Conservation (phyloP, 2,113 vertebrate genomes). For the Actenoides hombroni region DNA sequence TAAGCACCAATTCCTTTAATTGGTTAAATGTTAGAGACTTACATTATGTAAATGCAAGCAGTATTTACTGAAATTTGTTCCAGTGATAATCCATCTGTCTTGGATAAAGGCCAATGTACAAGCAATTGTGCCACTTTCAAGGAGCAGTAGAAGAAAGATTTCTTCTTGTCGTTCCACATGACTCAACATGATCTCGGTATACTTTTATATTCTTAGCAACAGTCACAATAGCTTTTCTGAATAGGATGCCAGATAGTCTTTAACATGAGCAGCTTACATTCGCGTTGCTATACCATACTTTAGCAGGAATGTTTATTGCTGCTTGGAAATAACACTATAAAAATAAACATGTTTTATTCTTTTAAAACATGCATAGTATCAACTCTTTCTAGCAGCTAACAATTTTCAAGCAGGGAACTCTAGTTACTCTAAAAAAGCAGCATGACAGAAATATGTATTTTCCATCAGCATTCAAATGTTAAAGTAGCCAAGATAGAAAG, state of each 20-base stretch:
- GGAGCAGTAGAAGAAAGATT: neutral
- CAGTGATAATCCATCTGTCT: constrained; percentile 50
- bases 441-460: neutral
- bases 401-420: neutral
- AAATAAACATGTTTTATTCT: constrained; percentile 1
- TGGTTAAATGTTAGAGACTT: neutral
- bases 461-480: neutral
- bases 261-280: neutral
- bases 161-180: neutral
- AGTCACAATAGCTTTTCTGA: neutral
- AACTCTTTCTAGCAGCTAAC: neutral
- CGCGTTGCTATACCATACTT: neutral
- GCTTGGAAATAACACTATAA: neutral
- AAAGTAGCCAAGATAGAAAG: neutral
- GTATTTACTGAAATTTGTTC: neutral
- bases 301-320: neutral
- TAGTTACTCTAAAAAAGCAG: neutral
- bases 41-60: constrained; percentile 26
- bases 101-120: neutral
- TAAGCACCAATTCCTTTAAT: constrained; percentile 23
- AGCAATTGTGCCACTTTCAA: neutral
- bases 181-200: neutral
- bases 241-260: neutral
- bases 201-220: neutral
- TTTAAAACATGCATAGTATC: neutral